phyloP scores from a whole-genome alignment of 2,113 vertebrate genomes.

The Oostethus manadensis region DNA sequence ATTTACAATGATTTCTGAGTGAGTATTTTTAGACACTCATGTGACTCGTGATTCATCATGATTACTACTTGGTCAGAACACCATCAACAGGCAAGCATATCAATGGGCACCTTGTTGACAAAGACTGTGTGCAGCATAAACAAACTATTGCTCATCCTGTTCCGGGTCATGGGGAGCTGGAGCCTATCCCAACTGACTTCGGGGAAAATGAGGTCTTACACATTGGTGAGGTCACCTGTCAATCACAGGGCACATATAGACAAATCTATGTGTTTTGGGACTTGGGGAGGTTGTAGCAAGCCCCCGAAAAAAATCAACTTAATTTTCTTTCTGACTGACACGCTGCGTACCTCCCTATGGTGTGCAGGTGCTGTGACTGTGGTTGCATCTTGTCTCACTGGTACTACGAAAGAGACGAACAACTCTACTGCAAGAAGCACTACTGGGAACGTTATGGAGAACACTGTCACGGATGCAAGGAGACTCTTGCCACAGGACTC shows the following conservation, averaged over 20 bases:
- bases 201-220: not conserved
- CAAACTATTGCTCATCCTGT: not conserved
- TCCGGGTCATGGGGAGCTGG: too few relatives aligned
- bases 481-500: constrained; percentile 87
- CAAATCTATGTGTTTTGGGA: too few relatives aligned
- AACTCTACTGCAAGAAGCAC: constrained; percentile 92
- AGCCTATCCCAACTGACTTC: not conserved
- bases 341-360: not conserved
- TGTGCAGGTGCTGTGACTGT: constrained; percentile 86
- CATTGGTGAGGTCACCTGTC: not conserved
- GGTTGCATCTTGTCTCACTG: constrained; percentile 83
- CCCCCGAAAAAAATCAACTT: too few relatives aligned
- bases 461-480: constrained; percentile 87
- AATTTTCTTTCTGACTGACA: too few relatives aligned
- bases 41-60: constrained; percentile 7
- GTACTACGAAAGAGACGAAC: constrained; percentile 92
- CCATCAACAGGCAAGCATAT: not conserved
- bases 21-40: constrained; percentile 7
- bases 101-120: not conserved
- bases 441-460: constrained; percentile 90
- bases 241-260: not conserved
- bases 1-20: not conserved
- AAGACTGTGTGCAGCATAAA: not conserved
- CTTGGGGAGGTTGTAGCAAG: too few relatives aligned
- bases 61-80: not conserved